Evolutionary conservation across 37 sponge, comb jelly and placozoan genomes (phyloP), one percentile per base, ranked within the genome.

Genomic region (Spongia lamella): DNA sequence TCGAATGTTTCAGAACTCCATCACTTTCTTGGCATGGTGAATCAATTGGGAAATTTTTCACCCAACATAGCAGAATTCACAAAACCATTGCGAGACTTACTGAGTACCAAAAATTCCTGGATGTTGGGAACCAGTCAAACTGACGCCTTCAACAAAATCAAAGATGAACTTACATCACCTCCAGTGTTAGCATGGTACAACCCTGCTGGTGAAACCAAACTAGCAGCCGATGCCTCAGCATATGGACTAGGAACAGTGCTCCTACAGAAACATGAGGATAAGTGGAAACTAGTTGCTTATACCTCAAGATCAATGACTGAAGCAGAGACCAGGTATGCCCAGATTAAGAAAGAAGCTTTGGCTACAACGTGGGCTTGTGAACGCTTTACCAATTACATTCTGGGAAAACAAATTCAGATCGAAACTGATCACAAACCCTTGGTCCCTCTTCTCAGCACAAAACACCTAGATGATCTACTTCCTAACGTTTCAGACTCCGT

Each of bases 271-370:
- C 9, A 55, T 9, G 16, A 32, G 3, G 29, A 14, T n/a, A n/a
- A n/a, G n/a, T 82, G 84, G 84, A 84, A 37, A 53, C 84, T 78
- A 61, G 78, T 76, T 39, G 83, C 71, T 0, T 84, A 70, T 61
- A 72, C 84, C 1, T 84, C 78, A 1, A 60, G 84, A 34, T 68
- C 72, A 32, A 60, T 84, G 55, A 66, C 72, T 15, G 64, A 69
- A 3, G 77, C 84, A 3, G 84, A 76, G 27, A n/a, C n/a, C n/a
- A n/a, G n/a, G n/a, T n/a, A n/a, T n/a, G n/a, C n/a, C n/a, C n/a
- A n/a, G n/a, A n/a, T n/a, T 19, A 52, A 52, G 15, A 17, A 15
- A 15, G 54, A 19, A 17, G 17, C 17, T 17, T 19, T 19, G 17
- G 17, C 54, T 52, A 19, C 17, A 15, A 52, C 17, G 15, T 29